Base-by-base conservation (phyloP, 2,888 invertebrate species). In the Drosophila trichaetosa region DNA sequence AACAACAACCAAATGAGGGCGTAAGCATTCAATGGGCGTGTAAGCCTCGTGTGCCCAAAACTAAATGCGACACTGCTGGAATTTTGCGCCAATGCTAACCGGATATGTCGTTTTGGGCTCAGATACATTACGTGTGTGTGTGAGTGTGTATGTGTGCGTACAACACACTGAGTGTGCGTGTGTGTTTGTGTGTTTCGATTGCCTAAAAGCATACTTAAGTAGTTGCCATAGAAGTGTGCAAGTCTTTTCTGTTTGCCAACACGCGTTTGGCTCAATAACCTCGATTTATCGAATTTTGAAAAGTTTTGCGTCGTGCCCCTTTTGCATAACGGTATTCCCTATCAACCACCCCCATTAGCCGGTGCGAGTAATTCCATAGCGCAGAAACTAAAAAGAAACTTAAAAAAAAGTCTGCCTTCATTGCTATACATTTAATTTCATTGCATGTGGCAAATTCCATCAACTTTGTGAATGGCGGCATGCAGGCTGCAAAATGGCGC, bases 61-160 rank as follows among this genome's bases (percentile, higher is more conserved):
- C 73, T 75, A 79, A 78, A 85, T 62, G 83, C 79, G 77, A 79
- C 86, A 83, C 64, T 73, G 74, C 65, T 83, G 86, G 74, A 87
- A 79, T 81, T 87, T 83, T 65, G 69, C 65, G 67, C 53, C 64
- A 67, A 46, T 65, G 49, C 59, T 57, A 69, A 87, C 83, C 85
- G 87, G 84, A 87, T 87, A 85, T 87, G 81, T 73, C 79, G 77
- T 87, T 85, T 84, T 85, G 54, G 76, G 60, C 56, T 58, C 65
- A 72, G 73, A 33, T 33, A 33, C 33, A 33, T 33, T 33, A 33
- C 33, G 10, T 4, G 10, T 27, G 46, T 60, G 46, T 51, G 18
- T 42, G 16, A 18, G 58, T 40, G 40, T 48, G 34, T 38, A 31
- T 27, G 56, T 49, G 48, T 52, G 4, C 2, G 13, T 2, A 8